Evolutionary conservation across 2,888 invertebrate species (phyloP), one percentile per base, ranked within the genome.

Genomic region (Laspeyria flexula): DNA sequence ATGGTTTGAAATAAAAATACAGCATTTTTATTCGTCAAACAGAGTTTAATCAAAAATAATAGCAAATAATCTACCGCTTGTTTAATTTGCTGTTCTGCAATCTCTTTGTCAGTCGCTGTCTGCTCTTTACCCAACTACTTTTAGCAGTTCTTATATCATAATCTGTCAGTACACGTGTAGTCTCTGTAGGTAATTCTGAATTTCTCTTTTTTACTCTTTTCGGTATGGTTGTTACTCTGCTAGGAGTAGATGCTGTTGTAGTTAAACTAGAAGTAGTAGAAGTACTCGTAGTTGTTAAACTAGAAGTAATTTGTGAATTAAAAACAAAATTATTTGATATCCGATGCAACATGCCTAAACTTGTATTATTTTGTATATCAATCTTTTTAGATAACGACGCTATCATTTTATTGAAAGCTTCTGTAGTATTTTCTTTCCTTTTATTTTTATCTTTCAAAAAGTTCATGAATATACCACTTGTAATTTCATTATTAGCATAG

Each of bases 341-440:
- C 18, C 66, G 62, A 50, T 73, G 75, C 45, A 82, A 77, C 33
- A 82, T 71, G 62, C 85, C 79, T 53, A 85, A 62, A 37, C 79
- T 86, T 0, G 77, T 78, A 40, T 86, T 84, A 55, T 87, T 88
- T 43, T 83, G 81, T 51, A 65, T 70, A 18, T 88, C 86, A 45
- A 88, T 88, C 46, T 75, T 65, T 37, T 83, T 81, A 0, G 85
- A 77, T 31, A 88, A 43, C 13, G 57, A 72, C 11, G 71, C 71
- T 7, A 88, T 88, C 68, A 82, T 75, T 35, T 83, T 70, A 30
- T 61, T 74, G 10, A 77, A 57, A 4, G 65, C 60, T 12, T 64
- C 65, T 6, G 71, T 72, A 16, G 51, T 68, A 13, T 63, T 66
- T 7, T 16, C 23, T 55, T 73, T 78, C 53, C 76, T 79, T 13